Conservation (phyloP, 30 jellyfish, hydroid and myxozoan species). For the Chrysaora quinquecirrha region DNA sequence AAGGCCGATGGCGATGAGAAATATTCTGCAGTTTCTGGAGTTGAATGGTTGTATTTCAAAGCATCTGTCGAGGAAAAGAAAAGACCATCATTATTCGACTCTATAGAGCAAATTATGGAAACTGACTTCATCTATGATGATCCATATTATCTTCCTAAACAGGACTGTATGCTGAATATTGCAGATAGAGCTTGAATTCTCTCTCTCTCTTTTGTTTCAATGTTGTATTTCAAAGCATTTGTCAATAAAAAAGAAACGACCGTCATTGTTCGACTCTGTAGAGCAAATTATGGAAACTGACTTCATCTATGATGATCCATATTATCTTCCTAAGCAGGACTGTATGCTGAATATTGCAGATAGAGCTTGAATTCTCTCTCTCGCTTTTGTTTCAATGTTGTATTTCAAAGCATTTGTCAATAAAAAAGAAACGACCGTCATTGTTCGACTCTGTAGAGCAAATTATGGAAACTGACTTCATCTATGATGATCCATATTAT, state of each 20-base stretch:
- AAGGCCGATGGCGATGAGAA: conserved; percentile 41
- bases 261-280: conserved; percentile 28
- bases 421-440: conserved; percentile 3
- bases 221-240: conserved; percentile 65
- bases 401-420: conserved; percentile 50
- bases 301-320: conserved; percentile 23
- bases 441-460: conserved; percentile 30
- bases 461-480: neutral
- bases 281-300: conserved; percentile 1
- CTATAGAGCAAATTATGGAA: conserved; percentile 4
- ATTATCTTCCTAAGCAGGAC: conserved; percentile 30
- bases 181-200: conserved; percentile 4
- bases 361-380: too few relatives aligned
- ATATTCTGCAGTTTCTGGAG: conserved; percentile 48
- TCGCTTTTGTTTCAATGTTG: too few relatives aligned
- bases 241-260: conserved; percentile 6
- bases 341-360: conserved; percentile 36
- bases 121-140: conserved; percentile 7
- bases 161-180: conserved; percentile 35
- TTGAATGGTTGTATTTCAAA: conserved; percentile 65
- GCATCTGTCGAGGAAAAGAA: conserved; percentile 31
- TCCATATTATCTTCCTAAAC: conserved; percentile 37
- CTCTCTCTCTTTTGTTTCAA: too few relatives aligned
- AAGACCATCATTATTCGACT: conserved; percentile 27
- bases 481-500: conserved; percentile 37